Base-by-base conservation (phyloP, 92 coral and sea anemone species). In the Zoanthus solanderi region DNA sequence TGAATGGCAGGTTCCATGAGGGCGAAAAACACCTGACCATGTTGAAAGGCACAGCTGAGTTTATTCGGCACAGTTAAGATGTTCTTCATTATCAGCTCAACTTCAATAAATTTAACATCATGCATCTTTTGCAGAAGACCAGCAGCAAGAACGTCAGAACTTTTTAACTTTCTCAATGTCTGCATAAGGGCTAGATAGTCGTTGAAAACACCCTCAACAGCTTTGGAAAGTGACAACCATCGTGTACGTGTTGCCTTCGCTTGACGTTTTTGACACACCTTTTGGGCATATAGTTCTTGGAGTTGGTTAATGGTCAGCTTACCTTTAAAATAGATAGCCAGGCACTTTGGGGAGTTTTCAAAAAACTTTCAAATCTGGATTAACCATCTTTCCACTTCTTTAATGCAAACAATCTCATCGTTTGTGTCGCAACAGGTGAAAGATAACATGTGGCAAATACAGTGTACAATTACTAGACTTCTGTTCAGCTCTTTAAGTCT, bases 341-440 rank as follows among this genome's bases (percentile, higher is more conserved):
- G 83, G 83, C 78, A 79, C 67, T 87, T 78, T 11, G 87, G 77
- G 67, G 90, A 87, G 67, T 87, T 87, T 46, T 87, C 85, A 78
- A 87, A 87, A 77, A 87, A 78, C 85, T 67, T 78, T 78, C 85
- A 78, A 9, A 58, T 78, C 71, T 87, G 90, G 77, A 87, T 56
- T 2, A 87, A 72, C 85, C 78, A 85, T 79, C 88, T 56, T 85
- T 85, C 88, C 72, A 85, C 83, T 85, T 85, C 83, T 54, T 85
- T 72, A 69, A 85, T 85, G 88, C 56, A 75, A 29, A 16, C 71
- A 48, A 85, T n/a, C n/a, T n/a, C n/a, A n/a, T n/a, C 61, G 67
- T 69, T 69, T n/a, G 73, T 69, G 84, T 78, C 79, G 48, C 90
- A 67, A 79, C 90, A 87, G 85, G 79, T 57, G 12, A 87, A 72